Percentiles rank a stretch among this genome's conserved stretches.
phyloP scores from a whole-genome alignment of 2,797 vertebrate species.

The Scyliorhinus canicula region DNA sequence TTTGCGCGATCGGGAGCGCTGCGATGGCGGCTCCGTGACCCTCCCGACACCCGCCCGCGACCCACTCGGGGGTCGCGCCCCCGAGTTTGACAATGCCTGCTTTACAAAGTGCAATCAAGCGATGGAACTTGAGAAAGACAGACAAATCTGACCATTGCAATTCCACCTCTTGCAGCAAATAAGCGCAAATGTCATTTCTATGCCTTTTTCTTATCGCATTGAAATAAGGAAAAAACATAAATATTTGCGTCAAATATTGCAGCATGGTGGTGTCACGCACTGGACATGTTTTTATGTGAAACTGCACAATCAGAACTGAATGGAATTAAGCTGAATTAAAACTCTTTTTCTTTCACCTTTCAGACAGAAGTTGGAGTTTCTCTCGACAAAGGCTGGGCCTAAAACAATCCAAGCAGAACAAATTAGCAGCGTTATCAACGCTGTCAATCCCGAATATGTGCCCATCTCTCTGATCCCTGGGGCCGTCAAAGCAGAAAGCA shows the following conservation, averaged over 20 bases:
- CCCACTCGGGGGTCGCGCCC: too few species aligned
- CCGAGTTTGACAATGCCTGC: too few species aligned
- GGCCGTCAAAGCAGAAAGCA: slow-evolving; percentile 65
- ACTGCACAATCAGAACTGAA: background rate
- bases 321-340: background rate
- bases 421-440: slow-evolving; percentile 62
- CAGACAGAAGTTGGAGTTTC: slow-evolving; percentile 77
- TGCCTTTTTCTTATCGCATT: background rate
- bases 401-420: slow-evolving; percentile 71
- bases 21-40: too few species aligned
- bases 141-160: background rate
- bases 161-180: background rate
- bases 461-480: slow-evolving; percentile 70
- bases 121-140: background rate
- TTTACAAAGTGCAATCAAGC: too few species aligned
- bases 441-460: slow-evolving; percentile 67
- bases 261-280: background rate
- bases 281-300: background rate
- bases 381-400: slow-evolving; percentile 66
- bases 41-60: too few species aligned
- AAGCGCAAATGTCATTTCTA: background rate
- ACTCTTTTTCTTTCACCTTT: background rate
- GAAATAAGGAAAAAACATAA: background rate
- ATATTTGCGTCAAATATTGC: too few species aligned
- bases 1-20: too few species aligned